Conservation (phyloP, 2,797 vertebrate genomes). For the Enteromius viviparus region DNA sequence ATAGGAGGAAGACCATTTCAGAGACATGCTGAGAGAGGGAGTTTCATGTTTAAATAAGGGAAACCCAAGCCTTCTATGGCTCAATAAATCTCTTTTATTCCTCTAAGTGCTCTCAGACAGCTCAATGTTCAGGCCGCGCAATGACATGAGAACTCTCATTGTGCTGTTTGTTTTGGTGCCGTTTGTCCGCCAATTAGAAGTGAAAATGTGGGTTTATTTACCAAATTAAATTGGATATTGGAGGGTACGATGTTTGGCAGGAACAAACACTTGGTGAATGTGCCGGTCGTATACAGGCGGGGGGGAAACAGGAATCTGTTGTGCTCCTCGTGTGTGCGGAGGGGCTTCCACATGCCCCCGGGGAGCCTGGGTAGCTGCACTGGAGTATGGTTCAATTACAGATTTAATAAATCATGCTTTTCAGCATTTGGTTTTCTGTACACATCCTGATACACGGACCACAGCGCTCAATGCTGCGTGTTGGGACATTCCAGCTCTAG, state of each 20-base stretch:
- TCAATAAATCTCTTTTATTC: constrained; percentile 66
- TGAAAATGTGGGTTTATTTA: constrained; percentile 57
- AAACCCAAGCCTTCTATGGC: constrained; percentile 52
- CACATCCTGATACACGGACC: constrained; percentile 43
- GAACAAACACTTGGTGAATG: constrained; percentile 54
- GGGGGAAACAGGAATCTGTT: constrained; percentile 50
- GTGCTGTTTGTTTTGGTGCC: constrained; percentile 48
- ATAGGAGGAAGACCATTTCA: constrained; percentile 62
- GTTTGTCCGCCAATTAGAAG: constrained; percentile 57
- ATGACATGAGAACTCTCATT: constrained; percentile 54
- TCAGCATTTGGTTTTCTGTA: constrained; percentile 39
- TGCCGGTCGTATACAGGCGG: constrained; percentile 28
- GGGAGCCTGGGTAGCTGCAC: constrained; percentile 34
- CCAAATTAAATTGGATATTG: constrained; percentile 54
- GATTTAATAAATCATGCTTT: constrained; percentile 63
- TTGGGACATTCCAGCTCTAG: constrained; percentile 44
- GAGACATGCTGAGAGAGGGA: constrained; percentile 58
- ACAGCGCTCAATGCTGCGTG: constrained; percentile 32
- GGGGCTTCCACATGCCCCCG: constrained; percentile 31
- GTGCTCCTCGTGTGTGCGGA: constrained; percentile 35
- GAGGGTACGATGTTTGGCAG: constrained; percentile 50
- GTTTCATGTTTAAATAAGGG: constrained; percentile 65
- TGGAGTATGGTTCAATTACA: constrained; percentile 54
- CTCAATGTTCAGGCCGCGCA: constrained; percentile 40
- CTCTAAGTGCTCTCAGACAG: constrained; percentile 63